Conservation (phyloP, 1,140 invertebrate species). For the Drosophila takahashii region DNA sequence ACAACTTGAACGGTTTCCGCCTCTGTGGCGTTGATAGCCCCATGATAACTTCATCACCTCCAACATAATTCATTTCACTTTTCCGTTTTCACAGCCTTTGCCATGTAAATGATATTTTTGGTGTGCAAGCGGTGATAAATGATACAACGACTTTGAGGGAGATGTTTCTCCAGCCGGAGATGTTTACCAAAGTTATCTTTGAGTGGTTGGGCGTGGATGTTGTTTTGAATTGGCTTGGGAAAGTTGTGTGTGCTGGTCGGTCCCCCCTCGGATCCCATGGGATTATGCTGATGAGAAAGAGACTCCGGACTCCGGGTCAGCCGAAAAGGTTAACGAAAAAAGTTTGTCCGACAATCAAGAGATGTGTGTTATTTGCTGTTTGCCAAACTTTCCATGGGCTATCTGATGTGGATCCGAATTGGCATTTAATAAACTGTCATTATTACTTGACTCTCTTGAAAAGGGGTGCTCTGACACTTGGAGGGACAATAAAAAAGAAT, state of each 20-base stretch:
- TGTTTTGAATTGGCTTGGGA: slow-evolving; percentile 32
- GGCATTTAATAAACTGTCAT: slow-evolving; percentile 60
- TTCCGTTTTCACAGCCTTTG: slow-evolving; percentile 49
- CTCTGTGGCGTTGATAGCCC: slow-evolving; percentile 32
- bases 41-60: slow-evolving; percentile 66
- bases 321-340: slow-evolving; percentile 57
- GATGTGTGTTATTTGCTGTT: slow-evolving; percentile 43
- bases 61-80: slow-evolving; percentile 54
- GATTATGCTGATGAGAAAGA: slow-evolving; percentile 49
- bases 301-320: slow-evolving; percentile 30
- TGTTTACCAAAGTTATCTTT: slow-evolving; percentile 44
- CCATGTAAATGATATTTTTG: slow-evolving; percentile 72
- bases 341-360: slow-evolving; percentile 42
- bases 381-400: slow-evolving; percentile 44
- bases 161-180: slow-evolving; percentile 33
- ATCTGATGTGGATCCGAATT: slow-evolving; percentile 51
- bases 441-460: slow-evolving; percentile 37
- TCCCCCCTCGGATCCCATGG: slow-evolving; percentile 25
- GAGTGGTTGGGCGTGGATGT: slow-evolving; percentile 30
- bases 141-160: slow-evolving; percentile 29
- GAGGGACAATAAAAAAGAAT: slow-evolving; percentile 7
- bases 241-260: slow-evolving; percentile 33
- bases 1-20: slow-evolving; percentile 50
- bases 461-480: slow-evolving; percentile 33
- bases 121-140: slow-evolving; percentile 73